Evolutionary conservation across 1,140 invertebrate species (phyloP), one percentile per base, ranked within the genome.

Genomic region (Drosophila nannoptera): DNA sequence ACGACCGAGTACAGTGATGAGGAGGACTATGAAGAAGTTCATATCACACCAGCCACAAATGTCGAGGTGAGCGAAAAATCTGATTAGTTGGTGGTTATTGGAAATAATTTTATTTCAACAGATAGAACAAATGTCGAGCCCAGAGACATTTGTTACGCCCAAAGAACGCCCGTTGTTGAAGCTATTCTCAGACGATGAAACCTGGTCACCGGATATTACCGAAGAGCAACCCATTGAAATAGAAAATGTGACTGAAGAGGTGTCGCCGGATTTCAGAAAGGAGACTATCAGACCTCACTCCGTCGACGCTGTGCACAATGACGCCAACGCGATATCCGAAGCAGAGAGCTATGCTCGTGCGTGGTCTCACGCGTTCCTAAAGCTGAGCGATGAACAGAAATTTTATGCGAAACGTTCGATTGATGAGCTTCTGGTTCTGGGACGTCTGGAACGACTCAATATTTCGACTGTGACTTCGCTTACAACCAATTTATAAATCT

Each of bases 361-460:
- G 40, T 86, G 81, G 81, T 74, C 81, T 0, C 82, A 86, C 32
- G 74, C 81, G n/a, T 86, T 87, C 9, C 63, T 86, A 5, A 84
- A 77, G 32, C 29, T 86, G 4, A 86, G 29, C 68, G 81, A 86
- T 1, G 74, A 81, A 7, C 81, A 86, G 52, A 86, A 86, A 35
- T 77, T 86, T n/a, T 86, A 81, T 33, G 81, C 81, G 8, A 86
- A 86, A 14, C 82, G 81, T 2, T 86, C 82, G 1, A 86, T 86
- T 9, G 81, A 86, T 38, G 81, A 86, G 40, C 81, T 86, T 0
- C 55, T 86, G 0, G 77, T 86, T 2, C 9, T 86, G 42, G 81
- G 81, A 0, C 68, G 81, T 4, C 69, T 86, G 12, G 64, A 86
- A 29, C 69, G 68, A 31, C 42, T 86, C 0, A 82, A 65, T 45